Conservation (phyloP, 2,888 invertebrate genomes). For the Ormyrus labotus region DNA sequence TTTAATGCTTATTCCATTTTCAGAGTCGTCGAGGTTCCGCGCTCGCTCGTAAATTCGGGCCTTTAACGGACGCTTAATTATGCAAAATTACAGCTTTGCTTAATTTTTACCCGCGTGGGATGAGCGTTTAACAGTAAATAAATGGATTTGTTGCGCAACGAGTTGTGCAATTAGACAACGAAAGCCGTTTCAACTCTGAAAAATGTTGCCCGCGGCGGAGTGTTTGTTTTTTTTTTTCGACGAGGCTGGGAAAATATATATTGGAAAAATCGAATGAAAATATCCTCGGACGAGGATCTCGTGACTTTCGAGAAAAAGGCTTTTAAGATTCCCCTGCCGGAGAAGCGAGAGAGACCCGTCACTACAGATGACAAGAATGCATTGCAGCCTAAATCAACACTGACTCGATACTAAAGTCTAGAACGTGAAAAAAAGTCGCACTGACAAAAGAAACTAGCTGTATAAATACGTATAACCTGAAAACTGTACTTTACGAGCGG, state of each 20-base stretch:
- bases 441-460: background rate
- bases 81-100: too few species aligned
- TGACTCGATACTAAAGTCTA: background rate
- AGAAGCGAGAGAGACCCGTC: slow-evolving; percentile 6
- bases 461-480: background rate
- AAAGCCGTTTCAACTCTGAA: too few species aligned
- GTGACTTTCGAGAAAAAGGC: slow-evolving; percentile 16
- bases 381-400: slow-evolving; percentile 8
- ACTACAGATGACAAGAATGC: background rate
- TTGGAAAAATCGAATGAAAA: background rate
- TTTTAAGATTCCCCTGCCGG: slow-evolving; percentile 1
- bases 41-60: too few species aligned
- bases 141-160: too few species aligned
- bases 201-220: too few species aligned
- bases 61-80: too few species aligned
- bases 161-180: too few species aligned
- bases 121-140: too few species aligned
- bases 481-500: background rate
- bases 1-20: background rate
- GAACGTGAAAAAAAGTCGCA: background rate
- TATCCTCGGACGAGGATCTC: background rate
- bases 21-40: too few species aligned
- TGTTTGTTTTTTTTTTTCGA: too few species aligned
- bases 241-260: background rate
- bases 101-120: too few species aligned